Evolutionary conservation across 2,797 vertebrate species (phyloP), one percentile per base, ranked within the genome.

Genomic region (Huso huso): DNA sequence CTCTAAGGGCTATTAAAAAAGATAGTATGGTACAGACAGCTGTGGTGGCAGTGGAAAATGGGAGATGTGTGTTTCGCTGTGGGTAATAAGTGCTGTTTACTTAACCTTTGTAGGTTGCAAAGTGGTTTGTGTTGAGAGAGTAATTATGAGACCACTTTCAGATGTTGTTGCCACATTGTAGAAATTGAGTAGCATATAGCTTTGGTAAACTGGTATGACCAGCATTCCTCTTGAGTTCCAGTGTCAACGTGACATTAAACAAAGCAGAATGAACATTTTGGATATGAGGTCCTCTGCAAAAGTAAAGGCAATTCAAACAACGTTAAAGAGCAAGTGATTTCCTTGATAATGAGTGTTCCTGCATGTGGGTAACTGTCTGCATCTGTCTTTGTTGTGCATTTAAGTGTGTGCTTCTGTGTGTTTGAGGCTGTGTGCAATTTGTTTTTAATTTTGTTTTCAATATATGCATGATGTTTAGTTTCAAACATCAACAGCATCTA

Each of bases 381-480:
- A 37, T 37, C 37, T 13, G 63, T 2, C 6, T 6, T 23, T 37
- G 49, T 48, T 58, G 49, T 69, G 55, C 37, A 8, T 63, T 11
- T 10, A 53, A 15, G 48, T 18, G 11, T 48, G 52, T 61, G 64
- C 37, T 51, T 61, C n/a, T 64, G n/a, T 57, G 62, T 59, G 68
- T 60, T 37, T 37, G 65, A 67, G 23, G 65, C 64, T 51, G 49
- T 63, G 59, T 62, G 62, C 71, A 65, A 68, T 67, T 63, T 66
- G 69, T 76, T 74, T 68, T 77, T 73, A 63, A 83, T 85, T 75
- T 67, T 51, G 70, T 72, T 79, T 73, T 76, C 77, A 74, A 76
- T 78, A 74, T 61, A 69, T 76, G 75, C 74, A 73, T 71, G 61
- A 73, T 78, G 80, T 79, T 81, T 73, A 73, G 72, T 79, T 78